Conservation (phyloP, 2,113 vertebrate species). For the Forbesichthys papilliferus region DNA sequence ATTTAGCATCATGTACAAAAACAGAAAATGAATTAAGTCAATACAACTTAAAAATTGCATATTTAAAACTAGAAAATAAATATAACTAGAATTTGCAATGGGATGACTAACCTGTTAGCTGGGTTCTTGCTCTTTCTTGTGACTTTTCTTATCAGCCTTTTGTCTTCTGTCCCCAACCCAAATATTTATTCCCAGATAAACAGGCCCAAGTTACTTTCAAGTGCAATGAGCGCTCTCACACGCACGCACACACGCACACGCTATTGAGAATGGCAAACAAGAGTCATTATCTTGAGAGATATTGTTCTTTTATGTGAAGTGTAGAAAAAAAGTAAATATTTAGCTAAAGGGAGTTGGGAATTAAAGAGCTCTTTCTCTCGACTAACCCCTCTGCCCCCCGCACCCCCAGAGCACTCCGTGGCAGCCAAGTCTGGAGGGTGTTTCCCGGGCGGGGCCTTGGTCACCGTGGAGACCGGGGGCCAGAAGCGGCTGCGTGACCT, state of each 20-base stretch:
- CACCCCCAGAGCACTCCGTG: conserved; percentile 85
- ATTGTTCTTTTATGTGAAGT: conserved; percentile 33
- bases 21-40: too few species aligned
- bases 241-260: conserved; percentile 12
- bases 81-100: background rate
- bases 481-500: conserved; percentile 78
- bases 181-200: conserved; percentile 56
- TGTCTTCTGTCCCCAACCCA: conserved; percentile 42
- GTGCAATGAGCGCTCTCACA: background rate
- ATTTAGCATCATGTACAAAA: too few species aligned
- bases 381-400: background rate
- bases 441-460: conserved; percentile 84
- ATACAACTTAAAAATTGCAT: too few species aligned
- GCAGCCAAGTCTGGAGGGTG: conserved; percentile 92
- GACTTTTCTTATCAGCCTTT: conserved; percentile 56
- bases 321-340: conserved; percentile 41
- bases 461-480: conserved; percentile 79
- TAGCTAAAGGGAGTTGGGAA: conserved; percentile 21
- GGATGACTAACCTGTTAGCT: conserved; percentile 45
- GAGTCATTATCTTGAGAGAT: conserved; percentile 24
- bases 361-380: background rate
- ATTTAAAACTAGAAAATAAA: too few species aligned
- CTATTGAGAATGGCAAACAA: conserved; percentile 6
- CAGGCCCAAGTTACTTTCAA: conserved; percentile 25
- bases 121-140: conserved; percentile 40